Conservation (phyloP, 2,888 invertebrate species). For the Villa cingulata region DNA sequence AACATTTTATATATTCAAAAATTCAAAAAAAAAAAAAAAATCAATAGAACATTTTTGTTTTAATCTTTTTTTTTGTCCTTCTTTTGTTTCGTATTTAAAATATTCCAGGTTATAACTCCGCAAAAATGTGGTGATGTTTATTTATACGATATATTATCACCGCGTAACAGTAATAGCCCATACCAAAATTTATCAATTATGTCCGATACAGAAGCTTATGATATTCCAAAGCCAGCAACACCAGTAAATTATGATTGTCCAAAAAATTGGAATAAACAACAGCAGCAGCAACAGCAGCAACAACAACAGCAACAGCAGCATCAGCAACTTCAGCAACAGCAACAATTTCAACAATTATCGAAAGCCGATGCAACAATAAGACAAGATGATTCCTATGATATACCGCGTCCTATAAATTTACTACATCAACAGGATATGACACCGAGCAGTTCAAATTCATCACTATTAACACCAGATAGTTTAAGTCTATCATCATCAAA, state of each 20-base stretch:
- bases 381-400: conserved; percentile 47
- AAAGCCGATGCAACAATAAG: conserved; percentile 18
- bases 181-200: conserved; percentile 30
- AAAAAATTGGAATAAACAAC: conserved; percentile 37
- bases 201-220: conserved; percentile 36
- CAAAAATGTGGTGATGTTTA: conserved; percentile 61
- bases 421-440: conserved; percentile 43
- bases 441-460: conserved; percentile 53
- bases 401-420: conserved; percentile 42
- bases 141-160: conserved; percentile 49
- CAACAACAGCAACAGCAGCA: conserved; percentile 15
- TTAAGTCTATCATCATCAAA: conserved; percentile 40
- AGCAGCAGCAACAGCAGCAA: conserved; percentile 16
- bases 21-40: neutral
- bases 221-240: conserved; percentile 49
- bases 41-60: neutral
- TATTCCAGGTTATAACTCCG: conserved; percentile 51
- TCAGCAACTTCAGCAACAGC: conserved; percentile 30
- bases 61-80: conserved; percentile 6
- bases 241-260: conserved; percentile 43
- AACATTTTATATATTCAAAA: too few species aligned
- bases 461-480: conserved; percentile 48
- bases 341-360: conserved; percentile 8
- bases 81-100: too few species aligned
- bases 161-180: conserved; percentile 20